These are phyloP conservation scores for Zoanthus gigantus DNA, from an alignment of 92 coral and sea anemone species.

Conservation along the genomic window DNA sequence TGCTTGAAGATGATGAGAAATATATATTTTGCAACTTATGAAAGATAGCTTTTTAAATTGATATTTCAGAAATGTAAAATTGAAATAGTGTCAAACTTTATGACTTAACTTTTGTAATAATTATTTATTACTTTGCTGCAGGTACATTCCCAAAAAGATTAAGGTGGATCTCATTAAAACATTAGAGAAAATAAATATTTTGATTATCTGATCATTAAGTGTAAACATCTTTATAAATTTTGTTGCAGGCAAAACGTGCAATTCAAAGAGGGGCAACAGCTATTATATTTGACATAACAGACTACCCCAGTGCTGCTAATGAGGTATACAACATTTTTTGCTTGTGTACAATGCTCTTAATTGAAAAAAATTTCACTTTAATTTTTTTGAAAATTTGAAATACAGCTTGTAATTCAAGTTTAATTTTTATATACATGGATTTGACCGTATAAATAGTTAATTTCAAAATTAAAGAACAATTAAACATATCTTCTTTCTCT, in stretches of 20 bases:
- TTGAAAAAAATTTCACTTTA: too few relatives aligned
- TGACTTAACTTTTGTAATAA: too few relatives aligned
- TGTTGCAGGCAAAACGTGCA: constrained; percentile 87
- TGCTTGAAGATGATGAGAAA: neutral
- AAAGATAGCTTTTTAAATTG: neutral
- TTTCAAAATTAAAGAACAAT: too few relatives aligned
- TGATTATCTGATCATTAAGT: neutral
- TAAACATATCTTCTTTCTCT: too few relatives aligned
- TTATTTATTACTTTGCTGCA: too few relatives aligned
- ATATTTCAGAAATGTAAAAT: too few relatives aligned
- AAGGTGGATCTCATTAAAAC: too few relatives aligned
- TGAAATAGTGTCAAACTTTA: too few relatives aligned
- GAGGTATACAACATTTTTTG: constrained; percentile 67
- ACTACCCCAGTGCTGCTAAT: constrained; percentile 82
- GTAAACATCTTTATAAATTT: neutral
- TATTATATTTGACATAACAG: constrained; percentile 92
- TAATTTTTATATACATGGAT: too few relatives aligned
- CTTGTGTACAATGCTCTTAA: neutral
- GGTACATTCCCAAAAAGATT: too few relatives aligned
- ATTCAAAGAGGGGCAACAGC: constrained; percentile 97
- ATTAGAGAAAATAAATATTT: neutral
- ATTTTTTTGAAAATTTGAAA: neutral
- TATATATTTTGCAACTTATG: neutral
- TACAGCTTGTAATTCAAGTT: neutral
- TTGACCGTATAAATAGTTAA: too few relatives aligned